Evolutionary conservation across 2,888 invertebrate genomes (phyloP), one percentile per base, ranked within the genome.

Genomic region (Mythimna vitellina): DNA sequence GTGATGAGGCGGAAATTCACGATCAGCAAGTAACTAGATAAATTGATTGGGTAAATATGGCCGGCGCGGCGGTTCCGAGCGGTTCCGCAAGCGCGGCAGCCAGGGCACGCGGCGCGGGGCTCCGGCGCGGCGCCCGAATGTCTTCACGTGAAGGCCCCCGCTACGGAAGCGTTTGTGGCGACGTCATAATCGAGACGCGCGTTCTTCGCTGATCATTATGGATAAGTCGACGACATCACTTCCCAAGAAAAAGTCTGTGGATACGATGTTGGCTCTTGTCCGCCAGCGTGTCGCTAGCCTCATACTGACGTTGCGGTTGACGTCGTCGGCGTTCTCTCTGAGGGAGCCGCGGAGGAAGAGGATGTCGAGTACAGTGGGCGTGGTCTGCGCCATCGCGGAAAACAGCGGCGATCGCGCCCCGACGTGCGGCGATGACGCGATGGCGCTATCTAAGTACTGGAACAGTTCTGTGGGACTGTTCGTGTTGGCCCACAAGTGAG

Each of bases 311-410:
- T 98, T 97, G 53, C 97, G 96, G 92, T 98, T 98, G 20, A 97
- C 97, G 1, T 91, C 92, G 69, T 98, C 97, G 0, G 98, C 98
- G 91, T 97, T 96, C 64, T 96, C 94, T 42, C 97, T 93, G 38
- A 98, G 91, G 25, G 97, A 97, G 9, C 97, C 97, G 8, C 97
- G 93, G 4, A 96, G 93, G 77, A 97, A 94, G 14, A 97, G 90
- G 29, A 98, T 96, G 84, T 97, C 97, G 49, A 97, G 91, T 0
- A 97, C 95, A 56, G 96, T 97, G 0, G 98, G 97, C 0, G 98
- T 98, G 62, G 98, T 95, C 92, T 98, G 97, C 0, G 98, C 97
- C 98, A 98, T 98, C 12, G 97, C 97, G 0, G 98, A 97, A 92
- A 96, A 96, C 83, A 97, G 89, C 0, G 97, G 97, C 14, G 96